These are phyloP conservation scores for Tupiocoris notatus DNA, from an alignment of 2,888 invertebrate genomes.

Conservation along the genomic window DNA sequence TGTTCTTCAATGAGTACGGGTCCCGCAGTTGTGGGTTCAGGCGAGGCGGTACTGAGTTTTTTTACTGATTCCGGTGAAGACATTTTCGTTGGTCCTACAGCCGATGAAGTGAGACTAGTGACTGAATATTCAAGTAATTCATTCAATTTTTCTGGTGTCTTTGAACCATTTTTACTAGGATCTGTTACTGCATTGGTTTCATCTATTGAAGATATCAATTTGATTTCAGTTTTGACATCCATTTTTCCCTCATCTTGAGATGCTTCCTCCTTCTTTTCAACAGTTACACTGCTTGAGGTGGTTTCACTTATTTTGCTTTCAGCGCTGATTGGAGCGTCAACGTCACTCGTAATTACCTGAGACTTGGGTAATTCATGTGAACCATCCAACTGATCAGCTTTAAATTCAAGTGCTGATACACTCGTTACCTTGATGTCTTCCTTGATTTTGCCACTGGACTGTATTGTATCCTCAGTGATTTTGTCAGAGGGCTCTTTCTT, in stretches of 20 bases:
- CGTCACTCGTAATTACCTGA: background rate
- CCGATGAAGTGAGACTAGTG: background rate
- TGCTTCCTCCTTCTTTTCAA: background rate
- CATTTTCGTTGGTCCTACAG: constrained; percentile 3
- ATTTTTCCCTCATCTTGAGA: background rate
- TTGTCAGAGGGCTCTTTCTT: constrained; percentile 21
- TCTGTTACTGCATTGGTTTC: background rate
- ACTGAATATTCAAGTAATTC: background rate
- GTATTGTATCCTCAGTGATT: constrained; percentile 24
- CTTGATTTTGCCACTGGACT: background rate
- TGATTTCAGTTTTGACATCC: background rate
- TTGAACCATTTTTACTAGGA: background rate
- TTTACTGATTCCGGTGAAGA: constrained; percentile 5
- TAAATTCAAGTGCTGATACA: background rate
- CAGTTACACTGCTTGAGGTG: background rate
- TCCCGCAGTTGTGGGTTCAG: background rate
- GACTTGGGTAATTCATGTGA: no score
- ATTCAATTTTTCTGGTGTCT: background rate
- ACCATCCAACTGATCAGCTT: no score
- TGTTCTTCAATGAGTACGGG: background rate
- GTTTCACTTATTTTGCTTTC: background rate
- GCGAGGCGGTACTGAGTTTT: background rate
- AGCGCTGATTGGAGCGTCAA: background rate
- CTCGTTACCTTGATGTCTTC: background rate
- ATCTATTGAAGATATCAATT: no score